Evolutionary conservation across 2,888 invertebrate species (phyloP).

Genomic region (Pteria penguin): DNA sequence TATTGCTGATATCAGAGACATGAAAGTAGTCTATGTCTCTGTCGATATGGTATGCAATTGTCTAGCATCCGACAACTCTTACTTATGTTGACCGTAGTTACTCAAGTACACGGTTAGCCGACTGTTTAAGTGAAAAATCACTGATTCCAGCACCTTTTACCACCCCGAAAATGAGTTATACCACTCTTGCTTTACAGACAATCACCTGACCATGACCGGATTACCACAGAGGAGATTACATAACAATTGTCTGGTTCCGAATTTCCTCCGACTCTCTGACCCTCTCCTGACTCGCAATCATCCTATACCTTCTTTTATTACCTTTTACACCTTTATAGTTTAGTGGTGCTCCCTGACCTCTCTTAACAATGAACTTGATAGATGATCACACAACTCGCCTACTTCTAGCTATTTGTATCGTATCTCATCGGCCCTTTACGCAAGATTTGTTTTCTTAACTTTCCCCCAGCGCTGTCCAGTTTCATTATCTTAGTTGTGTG

Average conservation of each 20-base stretch:
- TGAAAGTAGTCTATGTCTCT: too few relatives aligned
- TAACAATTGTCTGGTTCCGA: neutral
- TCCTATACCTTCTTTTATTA: neutral
- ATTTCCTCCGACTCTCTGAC: neutral
- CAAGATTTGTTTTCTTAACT: neutral
- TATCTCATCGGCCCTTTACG: neutral
- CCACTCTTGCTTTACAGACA: too few relatives aligned
- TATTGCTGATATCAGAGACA: too few relatives aligned
- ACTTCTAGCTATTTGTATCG: neutral
- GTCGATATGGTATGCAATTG: too few relatives aligned
- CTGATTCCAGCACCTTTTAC: too few relatives aligned
- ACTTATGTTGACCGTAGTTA: too few relatives aligned
- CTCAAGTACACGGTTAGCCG: too few relatives aligned
- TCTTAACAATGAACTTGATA: neutral
- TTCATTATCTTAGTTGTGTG: neutral
- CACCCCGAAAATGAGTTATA: too few relatives aligned
- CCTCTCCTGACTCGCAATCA: neutral
- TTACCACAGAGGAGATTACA: too few relatives aligned
- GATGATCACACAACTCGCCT: neutral
- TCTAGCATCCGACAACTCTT: too few relatives aligned
- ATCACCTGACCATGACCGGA: too few relatives aligned
- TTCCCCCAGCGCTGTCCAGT: neutral
- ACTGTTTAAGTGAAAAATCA: too few relatives aligned
- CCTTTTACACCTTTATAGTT: neutral
- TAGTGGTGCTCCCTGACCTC: neutral